Evolutionary conservation across 1,140 invertebrate species (phyloP).

Genomic region (Telenomus remus): DNA sequence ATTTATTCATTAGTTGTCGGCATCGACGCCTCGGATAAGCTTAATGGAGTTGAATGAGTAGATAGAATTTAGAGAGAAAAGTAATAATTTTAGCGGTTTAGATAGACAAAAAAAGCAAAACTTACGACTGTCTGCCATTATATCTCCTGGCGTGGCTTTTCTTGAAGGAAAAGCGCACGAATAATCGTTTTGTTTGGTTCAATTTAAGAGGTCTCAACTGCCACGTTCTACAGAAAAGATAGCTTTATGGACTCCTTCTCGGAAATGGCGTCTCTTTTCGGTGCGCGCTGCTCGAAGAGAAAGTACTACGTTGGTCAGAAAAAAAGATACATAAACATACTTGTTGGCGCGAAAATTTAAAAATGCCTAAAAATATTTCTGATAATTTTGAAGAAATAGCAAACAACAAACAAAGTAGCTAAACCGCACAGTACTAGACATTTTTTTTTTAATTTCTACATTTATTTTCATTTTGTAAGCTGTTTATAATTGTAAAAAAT

Average conservation of each 20-base stretch:
- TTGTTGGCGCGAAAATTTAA: too few relatives aligned
- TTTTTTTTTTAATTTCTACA: too few relatives aligned
- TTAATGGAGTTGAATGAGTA: constrained; percentile 17
- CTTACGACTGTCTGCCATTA: constrained; percentile 71
- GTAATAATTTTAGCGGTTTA: background rate
- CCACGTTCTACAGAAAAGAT: constrained; percentile 15
- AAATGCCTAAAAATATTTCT: too few relatives aligned
- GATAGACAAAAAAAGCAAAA: constrained; percentile 22
- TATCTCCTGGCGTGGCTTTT: constrained; percentile 24
- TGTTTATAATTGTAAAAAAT: too few relatives aligned
- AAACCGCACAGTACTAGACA: too few relatives aligned
- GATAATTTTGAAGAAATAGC: too few relatives aligned
- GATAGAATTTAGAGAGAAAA: background rate
- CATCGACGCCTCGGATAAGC: constrained; percentile 12
- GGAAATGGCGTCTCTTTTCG: constrained; percentile 18
- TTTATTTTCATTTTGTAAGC: too few relatives aligned
- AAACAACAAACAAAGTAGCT: too few relatives aligned
- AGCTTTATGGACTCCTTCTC: constrained; percentile 14
- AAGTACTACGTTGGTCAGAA: constrained; percentile 20
- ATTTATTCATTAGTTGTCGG: constrained; percentile 4
- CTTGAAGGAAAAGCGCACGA: constrained; percentile 1
- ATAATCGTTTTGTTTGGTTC: constrained; percentile 2
- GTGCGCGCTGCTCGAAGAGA: background rate
- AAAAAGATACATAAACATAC: background rate
- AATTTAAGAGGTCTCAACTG: background rate